Evolutionary conservation across 30 jellyfish, hydroid and myxozoan species (phyloP), one percentile per base, ranked within the genome.

Genomic region (Pelagia noctiluca): DNA sequence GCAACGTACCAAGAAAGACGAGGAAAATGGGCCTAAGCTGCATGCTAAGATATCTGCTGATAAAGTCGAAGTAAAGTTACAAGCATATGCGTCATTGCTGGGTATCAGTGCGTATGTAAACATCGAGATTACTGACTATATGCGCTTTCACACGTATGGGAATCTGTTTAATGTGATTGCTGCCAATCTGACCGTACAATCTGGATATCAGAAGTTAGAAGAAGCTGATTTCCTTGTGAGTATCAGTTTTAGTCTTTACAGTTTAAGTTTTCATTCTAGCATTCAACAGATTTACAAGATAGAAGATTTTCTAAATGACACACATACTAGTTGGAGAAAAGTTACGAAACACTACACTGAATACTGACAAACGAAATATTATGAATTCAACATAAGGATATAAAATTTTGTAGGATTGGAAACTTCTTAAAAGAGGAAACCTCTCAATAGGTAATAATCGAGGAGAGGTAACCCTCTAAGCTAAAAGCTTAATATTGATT

Each of bases 11-110:
- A 37, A 54, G 50, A 50, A 77, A 22, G 97, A 92, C 69, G 86
- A 68, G 25, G 98, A 92, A 35, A 87, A 88, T 81, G 98, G 98
- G 29, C 97, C 98, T 0, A 63, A 23, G 86, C 34, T 92, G 57
- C 68, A 47, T 60, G 90, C 83, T 26, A 67, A 46, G 75, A 57
- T 80, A 8, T 7, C 90, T 0, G 62, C 67, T 21, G 47, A 49
- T 3, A 42, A 63, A 78, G 89, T 86, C 22, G 95, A 34, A 2
- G 91, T 86, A 0, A 73, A 72, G 33, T 38, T 91, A 4, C 88
- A 69, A 46, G 96, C 90, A 21, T 91, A 69, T 47, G 81, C 77
- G 2, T 28, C 74, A 0, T 29, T 91, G 50, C 91, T 91, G 19
- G 96, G 98, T 2, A 78, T 91, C 11, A 96, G 83, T 21, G 90